Percentiles rank a stretch among this genome's conserved stretches.
Conservation (phyloP, 1,140 invertebrate species). For the Hermetia illucens region DNA sequence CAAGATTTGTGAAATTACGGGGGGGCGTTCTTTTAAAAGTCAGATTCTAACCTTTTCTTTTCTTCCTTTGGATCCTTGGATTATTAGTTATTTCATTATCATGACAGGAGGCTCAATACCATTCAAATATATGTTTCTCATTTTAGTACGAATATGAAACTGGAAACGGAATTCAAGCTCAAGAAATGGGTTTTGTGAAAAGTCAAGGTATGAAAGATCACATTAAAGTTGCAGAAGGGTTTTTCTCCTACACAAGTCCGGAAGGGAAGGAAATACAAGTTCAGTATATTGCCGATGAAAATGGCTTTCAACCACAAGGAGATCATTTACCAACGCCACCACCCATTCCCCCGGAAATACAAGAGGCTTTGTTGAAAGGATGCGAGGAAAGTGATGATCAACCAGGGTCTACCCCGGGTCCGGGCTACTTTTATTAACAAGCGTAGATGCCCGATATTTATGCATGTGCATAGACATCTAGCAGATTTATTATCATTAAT, state of each 20-base stretch:
- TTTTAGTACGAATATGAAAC: constrained; percentile 38
- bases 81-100: background rate
- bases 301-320: constrained; percentile 58
- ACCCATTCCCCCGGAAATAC: constrained; percentile 66
- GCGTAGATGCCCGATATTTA: too few relatives aligned
- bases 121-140: background rate
- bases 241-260: constrained; percentile 57
- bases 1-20: too few relatives aligned
- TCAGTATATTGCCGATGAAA: constrained; percentile 66
- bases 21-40: too few relatives aligned
- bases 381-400: too few relatives aligned
- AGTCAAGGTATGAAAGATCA: constrained; percentile 43
- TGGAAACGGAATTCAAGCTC: constrained; percentile 49
- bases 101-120: background rate
- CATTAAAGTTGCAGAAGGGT: constrained; percentile 46
- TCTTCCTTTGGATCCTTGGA: background rate
- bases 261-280: constrained; percentile 54
- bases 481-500: too few relatives aligned
- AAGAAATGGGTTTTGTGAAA: constrained; percentile 51
- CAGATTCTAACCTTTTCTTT: background rate
- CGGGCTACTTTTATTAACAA: too few relatives aligned
- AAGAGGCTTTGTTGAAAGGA: constrained; percentile 64
- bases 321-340: constrained; percentile 63
- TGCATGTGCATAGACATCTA: too few relatives aligned
- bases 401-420: too few relatives aligned